A percentile compares a stretch with the other conserved stretches of the same genome.
Conservation (phyloP, 2,113 vertebrate genomes). For the Cisticola juncidis region DNA sequence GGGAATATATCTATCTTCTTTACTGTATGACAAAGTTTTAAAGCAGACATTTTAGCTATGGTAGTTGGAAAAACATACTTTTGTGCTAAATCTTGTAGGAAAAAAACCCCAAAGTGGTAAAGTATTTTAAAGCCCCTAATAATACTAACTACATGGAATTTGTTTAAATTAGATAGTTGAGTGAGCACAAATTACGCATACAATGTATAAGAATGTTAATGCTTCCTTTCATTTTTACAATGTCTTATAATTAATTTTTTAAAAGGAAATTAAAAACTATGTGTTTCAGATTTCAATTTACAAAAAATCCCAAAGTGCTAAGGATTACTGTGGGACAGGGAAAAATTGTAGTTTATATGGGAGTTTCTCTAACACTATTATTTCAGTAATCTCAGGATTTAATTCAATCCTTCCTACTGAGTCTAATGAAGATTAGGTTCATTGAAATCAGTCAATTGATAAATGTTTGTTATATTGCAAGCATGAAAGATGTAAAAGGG, state of each 20-base stretch:
- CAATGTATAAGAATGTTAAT: background rate
- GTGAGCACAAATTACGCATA: background rate
- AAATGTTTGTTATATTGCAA: background rate
- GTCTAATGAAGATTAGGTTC: background rate
- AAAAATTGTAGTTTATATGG: background rate
- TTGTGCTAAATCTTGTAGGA: background rate
- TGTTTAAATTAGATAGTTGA: background rate
- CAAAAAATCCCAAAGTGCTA: background rate
- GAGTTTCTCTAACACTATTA: background rate
- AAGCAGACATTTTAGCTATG: constrained; percentile 47
- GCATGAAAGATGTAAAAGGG: background rate
- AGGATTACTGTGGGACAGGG: background rate
- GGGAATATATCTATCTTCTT: constrained; percentile 67
- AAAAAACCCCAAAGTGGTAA: background rate
- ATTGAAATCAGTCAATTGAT: background rate
- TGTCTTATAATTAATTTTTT: background rate
- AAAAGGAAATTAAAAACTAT: background rate
- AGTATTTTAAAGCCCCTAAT: background rate
- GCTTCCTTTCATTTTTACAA: background rate
- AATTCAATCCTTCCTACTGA: background rate
- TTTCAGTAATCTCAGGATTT: background rate
- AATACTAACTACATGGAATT: background rate
- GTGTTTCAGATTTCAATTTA: background rate
- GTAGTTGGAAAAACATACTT: constrained; percentile 39
- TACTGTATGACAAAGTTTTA: constrained; percentile 68